Evolutionary conservation across 2,888 invertebrate species (phyloP).

Genomic region (Melikaiella ostensackeni): DNA sequence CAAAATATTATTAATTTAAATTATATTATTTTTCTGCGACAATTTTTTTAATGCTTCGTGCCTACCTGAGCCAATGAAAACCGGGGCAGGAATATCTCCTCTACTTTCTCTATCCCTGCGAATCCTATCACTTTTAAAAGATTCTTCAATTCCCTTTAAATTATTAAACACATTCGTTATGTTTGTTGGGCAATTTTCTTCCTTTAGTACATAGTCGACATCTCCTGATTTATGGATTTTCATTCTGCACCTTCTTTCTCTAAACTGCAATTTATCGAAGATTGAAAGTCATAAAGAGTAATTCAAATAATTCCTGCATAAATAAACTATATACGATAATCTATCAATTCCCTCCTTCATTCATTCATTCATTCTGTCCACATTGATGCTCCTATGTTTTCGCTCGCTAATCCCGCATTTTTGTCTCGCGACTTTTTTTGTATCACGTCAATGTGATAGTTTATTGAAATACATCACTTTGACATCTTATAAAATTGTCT

Average conservation of each 20-base stretch:
- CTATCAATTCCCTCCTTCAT: too few relatives aligned
- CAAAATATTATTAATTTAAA: background rate
- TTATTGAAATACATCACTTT: too few relatives aligned
- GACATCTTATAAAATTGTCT: too few relatives aligned
- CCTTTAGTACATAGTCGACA: slow-evolving; percentile 66
- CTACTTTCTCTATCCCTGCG: slow-evolving; percentile 72
- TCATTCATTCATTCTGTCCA: too few relatives aligned
- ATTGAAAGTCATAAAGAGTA: background rate
- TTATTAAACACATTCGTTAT: slow-evolving; percentile 66
- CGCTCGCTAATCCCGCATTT: too few relatives aligned
- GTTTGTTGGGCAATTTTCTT: slow-evolving; percentile 68
- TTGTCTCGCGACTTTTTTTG: too few relatives aligned
- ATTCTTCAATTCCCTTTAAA: slow-evolving; percentile 63
- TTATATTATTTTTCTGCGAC: background rate
- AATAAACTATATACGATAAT: too few relatives aligned
- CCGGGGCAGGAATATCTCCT: slow-evolving; percentile 80
- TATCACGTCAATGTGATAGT: too few relatives aligned
- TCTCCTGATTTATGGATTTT: slow-evolving; percentile 68
- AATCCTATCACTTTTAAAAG: slow-evolving; percentile 59
- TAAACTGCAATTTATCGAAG: slow-evolving; percentile 61
- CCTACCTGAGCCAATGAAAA: slow-evolving; percentile 4
- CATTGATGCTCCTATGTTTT: too few relatives aligned
- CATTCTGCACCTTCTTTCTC: slow-evolving; percentile 67
- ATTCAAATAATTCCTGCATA: background rate
- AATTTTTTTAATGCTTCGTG: background rate